Base-by-base conservation (phyloP, 2,888 invertebrate species). In the Diadegma fenestrale region DNA sequence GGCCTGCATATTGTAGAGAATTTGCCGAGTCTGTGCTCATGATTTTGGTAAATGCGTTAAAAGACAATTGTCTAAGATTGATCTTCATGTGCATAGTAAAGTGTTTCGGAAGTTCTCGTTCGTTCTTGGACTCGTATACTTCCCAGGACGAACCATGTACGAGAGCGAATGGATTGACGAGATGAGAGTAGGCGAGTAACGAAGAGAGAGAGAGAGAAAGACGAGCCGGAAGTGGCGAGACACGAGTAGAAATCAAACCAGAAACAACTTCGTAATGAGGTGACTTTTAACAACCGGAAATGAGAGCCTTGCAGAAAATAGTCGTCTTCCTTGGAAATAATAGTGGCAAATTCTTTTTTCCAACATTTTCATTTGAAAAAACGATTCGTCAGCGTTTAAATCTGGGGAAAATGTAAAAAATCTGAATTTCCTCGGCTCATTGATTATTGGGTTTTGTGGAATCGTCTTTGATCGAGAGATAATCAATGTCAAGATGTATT, bases 131-230 rank as follows among this genome's bases (percentile, higher is more conserved):
- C 33, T 64, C 76, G 45, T 76, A 48, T 37, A 64, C 26, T 33
- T 48, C 64, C 48, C 76, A n/a, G 37, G 14, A 22, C 22, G 64
- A 76, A 19, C 30, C 37, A 64, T 48, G 82, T n/a, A 51, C 68
- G 63, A 77, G 51, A 81, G 75, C 63, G 72, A 87, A 87, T 86
- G 85, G 87, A 87, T 87, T 82, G 66, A 86, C 84, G 85, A 63
- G 81, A 69, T 58, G 80, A 79, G 80, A n/a, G 37, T 37, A 37
- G 26, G 43, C 12, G 77, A 66, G 69, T 54, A 69, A 82, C 33
- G 30, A 22, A 48, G 17, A 37, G 75, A 19, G 51, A 37, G 72
- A 30, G 19, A 33, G 37, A 51, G 22, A 12, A 41, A 72, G 71
- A 82, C 37, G 37, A 80, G 77, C 82, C 86, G 73, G 73, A 72